Evolutionary conservation across 2,888 invertebrate genomes (phyloP).

Genomic region (Rhingia campestris): DNA sequence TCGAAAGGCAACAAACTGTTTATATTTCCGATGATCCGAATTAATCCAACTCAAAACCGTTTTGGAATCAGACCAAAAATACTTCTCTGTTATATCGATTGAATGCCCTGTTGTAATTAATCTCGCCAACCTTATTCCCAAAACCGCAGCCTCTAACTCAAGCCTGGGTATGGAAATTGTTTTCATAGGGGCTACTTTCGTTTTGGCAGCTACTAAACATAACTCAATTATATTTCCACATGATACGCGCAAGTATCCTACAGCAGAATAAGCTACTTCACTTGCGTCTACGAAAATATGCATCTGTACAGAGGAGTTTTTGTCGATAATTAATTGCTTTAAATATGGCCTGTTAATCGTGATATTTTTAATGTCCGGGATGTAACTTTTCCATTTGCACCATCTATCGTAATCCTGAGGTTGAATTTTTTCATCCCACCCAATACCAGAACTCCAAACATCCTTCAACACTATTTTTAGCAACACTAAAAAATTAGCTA

Average conservation of each 20-base stretch:
- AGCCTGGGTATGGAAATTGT: not conserved
- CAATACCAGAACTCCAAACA: conserved; percentile 1
- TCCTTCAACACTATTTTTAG: conserved; percentile 31
- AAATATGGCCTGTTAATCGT: not conserved
- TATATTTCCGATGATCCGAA: conserved; percentile 27
- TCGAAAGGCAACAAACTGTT: conserved; percentile 27
- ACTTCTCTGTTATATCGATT: too few species aligned
- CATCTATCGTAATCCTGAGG: not conserved
- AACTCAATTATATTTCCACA: not conserved
- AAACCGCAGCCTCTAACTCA: conserved; percentile 2
- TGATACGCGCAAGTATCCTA: conserved; percentile 3
- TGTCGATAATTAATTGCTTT: not conserved
- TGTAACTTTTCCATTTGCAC: not conserved
- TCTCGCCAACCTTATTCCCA: conserved; percentile 11
- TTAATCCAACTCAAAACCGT: conserved; percentile 41
- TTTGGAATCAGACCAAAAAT: too few species aligned
- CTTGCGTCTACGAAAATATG: conserved; percentile 20
- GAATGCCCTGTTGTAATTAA: not conserved
- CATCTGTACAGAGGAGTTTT: conserved; percentile 1
- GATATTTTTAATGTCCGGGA: conserved; percentile 4
- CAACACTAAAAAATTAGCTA: conserved; percentile 72
- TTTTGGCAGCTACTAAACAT: not conserved
- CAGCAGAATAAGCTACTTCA: conserved; percentile 18
- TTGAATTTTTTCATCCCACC: conserved; percentile 18
- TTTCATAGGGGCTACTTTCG: not conserved